Conservation (phyloP, 2,888 invertebrate species). For the Euphydryas editha region DNA sequence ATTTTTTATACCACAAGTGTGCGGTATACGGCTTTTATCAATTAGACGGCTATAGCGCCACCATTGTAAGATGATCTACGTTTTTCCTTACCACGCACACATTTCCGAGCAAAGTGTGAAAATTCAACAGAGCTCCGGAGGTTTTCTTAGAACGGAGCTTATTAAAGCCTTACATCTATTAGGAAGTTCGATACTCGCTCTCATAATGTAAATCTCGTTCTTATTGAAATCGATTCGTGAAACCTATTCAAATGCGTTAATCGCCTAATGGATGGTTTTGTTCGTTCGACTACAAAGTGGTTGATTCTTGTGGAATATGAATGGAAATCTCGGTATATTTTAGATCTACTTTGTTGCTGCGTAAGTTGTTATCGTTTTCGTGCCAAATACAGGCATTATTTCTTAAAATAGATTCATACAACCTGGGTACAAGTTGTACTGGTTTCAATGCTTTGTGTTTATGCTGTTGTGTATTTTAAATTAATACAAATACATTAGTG, state of each 20-base stretch:
- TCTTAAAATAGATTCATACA: background rate
- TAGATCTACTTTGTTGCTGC: background rate
- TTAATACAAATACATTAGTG: background rate
- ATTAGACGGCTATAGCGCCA: slow-evolving; percentile 72
- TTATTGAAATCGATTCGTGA: slow-evolving; percentile 76
- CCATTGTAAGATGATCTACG: slow-evolving; percentile 55
- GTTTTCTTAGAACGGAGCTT: slow-evolving; percentile 53
- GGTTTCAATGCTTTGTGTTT: background rate
- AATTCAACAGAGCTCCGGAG: slow-evolving; percentile 41
- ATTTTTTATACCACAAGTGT: slow-evolving; percentile 53
- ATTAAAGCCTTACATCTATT: slow-evolving; percentile 67
- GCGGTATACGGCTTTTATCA: slow-evolving; percentile 62
- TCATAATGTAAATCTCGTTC: slow-evolving; percentile 63
- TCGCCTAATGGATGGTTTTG: slow-evolving; percentile 54
- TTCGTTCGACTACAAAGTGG: slow-evolving; percentile 13
- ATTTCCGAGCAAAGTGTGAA: slow-evolving; percentile 17
- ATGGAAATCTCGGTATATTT: slow-evolving; percentile 9
- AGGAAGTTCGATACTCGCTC: slow-evolving; percentile 63
- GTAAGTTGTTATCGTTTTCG: background rate
- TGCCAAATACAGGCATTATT: slow-evolving; percentile 1
- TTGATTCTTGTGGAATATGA: slow-evolving; percentile 13
- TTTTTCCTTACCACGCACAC: slow-evolving; percentile 31
- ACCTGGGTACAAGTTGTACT: background rate
- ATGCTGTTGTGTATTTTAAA: background rate
- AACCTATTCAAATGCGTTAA: slow-evolving; percentile 68